Evolutionary conservation across 2,888 invertebrate genomes (phyloP).

Genomic region (Drosophila paramelanica): DNA sequence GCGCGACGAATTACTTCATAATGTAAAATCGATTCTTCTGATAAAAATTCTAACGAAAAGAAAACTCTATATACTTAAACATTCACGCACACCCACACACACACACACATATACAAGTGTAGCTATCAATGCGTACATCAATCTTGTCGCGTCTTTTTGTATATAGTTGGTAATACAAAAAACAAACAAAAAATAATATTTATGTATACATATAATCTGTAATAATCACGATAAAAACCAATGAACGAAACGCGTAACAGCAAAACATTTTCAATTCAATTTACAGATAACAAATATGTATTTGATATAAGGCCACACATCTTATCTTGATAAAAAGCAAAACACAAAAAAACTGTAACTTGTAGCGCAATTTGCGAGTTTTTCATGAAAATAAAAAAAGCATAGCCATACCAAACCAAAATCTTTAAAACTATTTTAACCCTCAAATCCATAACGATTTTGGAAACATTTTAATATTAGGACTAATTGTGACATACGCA

Average conservation of each 20-base stretch:
- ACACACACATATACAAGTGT: constrained; percentile 18
- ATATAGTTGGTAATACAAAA: constrained; percentile 62
- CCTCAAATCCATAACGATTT: too few species aligned
- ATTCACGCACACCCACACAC: constrained; percentile 13
- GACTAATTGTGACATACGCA: too few species aligned
- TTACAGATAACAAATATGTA: constrained; percentile 39
- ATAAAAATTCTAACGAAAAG: constrained; percentile 11
- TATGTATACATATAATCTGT: constrained; percentile 34
- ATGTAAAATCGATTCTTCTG: constrained; percentile 17
- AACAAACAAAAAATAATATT: constrained; percentile 30
- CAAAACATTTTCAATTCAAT: constrained; percentile 36
- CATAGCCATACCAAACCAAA: constrained; percentile 54
- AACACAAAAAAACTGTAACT: constrained; percentile 53
- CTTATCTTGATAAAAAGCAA: constrained; percentile 31
- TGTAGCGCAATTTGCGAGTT: constrained; percentile 55
- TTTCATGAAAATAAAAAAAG: constrained; percentile 63
- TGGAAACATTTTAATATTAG: too few species aligned
- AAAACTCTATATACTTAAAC: constrained; percentile 22
- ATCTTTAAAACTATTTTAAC: too few species aligned
- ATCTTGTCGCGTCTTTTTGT: constrained; percentile 51
- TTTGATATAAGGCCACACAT: constrained; percentile 47
- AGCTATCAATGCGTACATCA: constrained; percentile 22
- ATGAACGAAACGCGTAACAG: constrained; percentile 27
- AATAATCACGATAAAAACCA: constrained; percentile 24
- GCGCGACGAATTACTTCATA: constrained; percentile 20